A percentile compares a stretch with the other conserved stretches of the same genome.
Evolutionary conservation across 2,888 invertebrate genomes (phyloP).

Genomic region (Cheilosia impressa): DNA sequence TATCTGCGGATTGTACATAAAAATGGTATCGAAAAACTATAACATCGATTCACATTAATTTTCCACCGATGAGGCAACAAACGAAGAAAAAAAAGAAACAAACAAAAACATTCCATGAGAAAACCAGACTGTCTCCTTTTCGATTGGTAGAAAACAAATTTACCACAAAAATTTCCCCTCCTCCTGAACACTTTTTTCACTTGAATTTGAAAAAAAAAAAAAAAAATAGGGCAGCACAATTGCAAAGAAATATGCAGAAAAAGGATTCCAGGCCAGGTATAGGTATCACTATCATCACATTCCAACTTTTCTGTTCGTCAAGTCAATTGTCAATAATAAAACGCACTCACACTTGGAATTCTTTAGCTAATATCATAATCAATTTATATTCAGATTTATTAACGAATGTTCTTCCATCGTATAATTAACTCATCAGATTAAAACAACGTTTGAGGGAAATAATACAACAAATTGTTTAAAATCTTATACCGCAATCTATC

Average conservation of each 20-base stretch:
- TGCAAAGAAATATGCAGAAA: conserved; percentile 15
- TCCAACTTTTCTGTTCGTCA: conserved; percentile 27
- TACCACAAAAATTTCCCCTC: not conserved
- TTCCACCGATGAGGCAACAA: conserved; percentile 3
- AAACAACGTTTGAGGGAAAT: not conserved
- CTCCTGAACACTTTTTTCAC: not conserved
- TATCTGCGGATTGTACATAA: not conserved
- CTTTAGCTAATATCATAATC: not conserved
- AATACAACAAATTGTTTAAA: conserved; percentile 7
- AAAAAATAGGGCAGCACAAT: conserved; percentile 14
- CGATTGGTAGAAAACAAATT: conserved; percentile 8
- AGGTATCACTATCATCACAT: conserved; percentile 19
- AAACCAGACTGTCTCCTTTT: conserved; percentile 5
- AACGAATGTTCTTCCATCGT: not conserved
- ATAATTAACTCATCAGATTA: conserved; percentile 3
- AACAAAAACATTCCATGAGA: conserved; percentile 31
- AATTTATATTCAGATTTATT: not conserved
- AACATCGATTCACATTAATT: conserved; percentile 30
- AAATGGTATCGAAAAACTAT: conserved; percentile 7
- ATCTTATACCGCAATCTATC: conserved; percentile 58
- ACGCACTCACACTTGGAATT: conserved; percentile 4
- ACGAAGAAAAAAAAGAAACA: conserved; percentile 6
- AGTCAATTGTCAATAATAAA: not conserved
- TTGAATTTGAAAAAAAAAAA: not conserved
- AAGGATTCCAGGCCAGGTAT: conserved; percentile 11